Evolutionary conservation across 2,797 vertebrate genomes (phyloP), one percentile per base, ranked within the genome.

Genomic region (Enteromius thamalakanensis): DNA sequence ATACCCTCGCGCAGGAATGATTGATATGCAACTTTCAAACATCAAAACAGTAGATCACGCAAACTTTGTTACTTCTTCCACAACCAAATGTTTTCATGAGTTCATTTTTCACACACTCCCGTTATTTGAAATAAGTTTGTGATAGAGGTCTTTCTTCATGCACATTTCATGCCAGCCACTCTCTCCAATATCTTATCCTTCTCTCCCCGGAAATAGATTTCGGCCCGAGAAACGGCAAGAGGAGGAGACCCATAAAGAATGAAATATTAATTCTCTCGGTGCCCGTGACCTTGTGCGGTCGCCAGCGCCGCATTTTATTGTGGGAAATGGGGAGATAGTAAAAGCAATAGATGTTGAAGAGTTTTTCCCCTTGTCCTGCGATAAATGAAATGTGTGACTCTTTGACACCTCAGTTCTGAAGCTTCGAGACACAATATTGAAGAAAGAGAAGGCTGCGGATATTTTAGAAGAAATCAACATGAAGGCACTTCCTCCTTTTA

Each of bases 261-360:
- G 89, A 93, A 93, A 92, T 94, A 93, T 94, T 91, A 91, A 94
- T 92, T 90, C 80, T 84, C 88, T 88, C 85, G 17, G 85, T 88
- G 88, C 89, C 87, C 78, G 83, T 81, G 90, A 92, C 90, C 90
- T 90, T 87, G 86, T 90, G 92, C 92, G 94, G 92, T 93, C 89
- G 90, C 86, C 82, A 40, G 83, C 84, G 26, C 89, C 34, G 10
- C 74, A 76, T 89, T 90, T 92, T 90, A 90, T 93, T 91, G 90
- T 89, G 79, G 89, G 86, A 92, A 91, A 89, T 87, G 81, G 86
- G 86, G 88, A 87, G 87, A 87, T 87, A 69, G 90, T 87, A 77
- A 74, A 85, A 76, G 91, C 90, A 87, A 92, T 91, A 91, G 90
- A 89, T 87, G 85, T 85, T 90, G 92, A 89, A 90, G 88, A 89